Percentiles rank a stretch among this genome's conserved stretches.
Conservation (phyloP, 2,888 invertebrate genomes). For the Nemoura dubitans region DNA sequence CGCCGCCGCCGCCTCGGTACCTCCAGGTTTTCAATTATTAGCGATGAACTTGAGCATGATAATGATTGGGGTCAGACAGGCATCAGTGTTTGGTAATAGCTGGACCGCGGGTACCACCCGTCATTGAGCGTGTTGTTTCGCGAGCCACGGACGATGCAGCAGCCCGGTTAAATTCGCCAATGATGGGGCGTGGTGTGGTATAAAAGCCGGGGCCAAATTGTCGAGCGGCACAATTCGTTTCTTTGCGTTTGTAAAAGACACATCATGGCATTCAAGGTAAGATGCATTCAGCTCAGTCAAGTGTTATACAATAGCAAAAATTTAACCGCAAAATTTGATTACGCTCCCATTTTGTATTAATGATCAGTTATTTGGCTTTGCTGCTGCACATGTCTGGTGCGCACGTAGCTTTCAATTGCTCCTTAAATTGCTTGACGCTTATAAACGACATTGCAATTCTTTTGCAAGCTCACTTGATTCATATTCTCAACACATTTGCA, state of each 20-base stretch:
- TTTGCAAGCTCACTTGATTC: background rate
- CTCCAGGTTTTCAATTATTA: conserved; percentile 17
- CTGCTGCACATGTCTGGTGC: background rate
- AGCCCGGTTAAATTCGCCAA: background rate
- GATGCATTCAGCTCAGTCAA: background rate
- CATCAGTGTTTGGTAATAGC: conserved; percentile 16
- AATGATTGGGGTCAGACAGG: conserved; percentile 25
- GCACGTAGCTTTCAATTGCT: background rate
- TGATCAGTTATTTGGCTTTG: background rate
- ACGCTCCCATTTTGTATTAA: background rate
- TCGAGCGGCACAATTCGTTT: conserved; percentile 22
- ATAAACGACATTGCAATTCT: no score
- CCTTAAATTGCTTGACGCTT: background rate
- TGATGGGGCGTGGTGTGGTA: conserved; percentile 15
- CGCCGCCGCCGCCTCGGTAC: background rate
- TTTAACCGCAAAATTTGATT: background rate
- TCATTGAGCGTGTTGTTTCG: conserved; percentile 1
- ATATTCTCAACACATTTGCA: background rate
- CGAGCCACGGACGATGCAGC: background rate
- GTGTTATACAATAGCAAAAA: background rate
- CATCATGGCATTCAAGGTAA: conserved; percentile 42
- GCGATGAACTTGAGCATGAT: conserved; percentile 24
- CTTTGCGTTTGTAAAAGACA: conserved; percentile 16
- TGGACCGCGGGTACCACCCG: conserved; percentile 17
- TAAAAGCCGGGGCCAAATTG: background rate